Evolutionary conservation across 2,113 vertebrate species (phyloP), one percentile per base, ranked within the genome.

Genomic region (Antigone vipio): DNA sequence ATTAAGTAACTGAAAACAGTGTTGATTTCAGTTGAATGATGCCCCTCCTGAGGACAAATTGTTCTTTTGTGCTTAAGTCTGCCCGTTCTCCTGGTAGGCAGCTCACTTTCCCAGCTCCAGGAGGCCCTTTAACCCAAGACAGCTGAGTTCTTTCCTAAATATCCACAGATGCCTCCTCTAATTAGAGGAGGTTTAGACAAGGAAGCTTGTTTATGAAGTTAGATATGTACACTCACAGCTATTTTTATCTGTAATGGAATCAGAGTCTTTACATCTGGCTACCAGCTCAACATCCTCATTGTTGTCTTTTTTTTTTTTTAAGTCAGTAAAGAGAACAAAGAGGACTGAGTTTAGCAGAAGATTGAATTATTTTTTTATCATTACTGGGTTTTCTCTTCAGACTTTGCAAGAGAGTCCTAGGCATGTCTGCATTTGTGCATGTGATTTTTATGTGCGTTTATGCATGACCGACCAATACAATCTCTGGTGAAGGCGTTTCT

Each of bases 131-230:
- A 95, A 89, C 77, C 77, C 55, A 58, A 88, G 69, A 66, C 86
- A 95, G 92, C 89, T 59, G 67, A 95, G 74, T 85, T 95, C 67
- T 82, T 63, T 53, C 73, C 87, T 88, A 95, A 97, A 87, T 93
- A 85, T 92, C 87, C 94, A 88, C 95, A 97, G 89, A 95, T 88
- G 77, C 74, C 67, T 92, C 58, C 42, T 93, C 69, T 97, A 94
- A 93, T 95, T 93, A 89, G 88, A 49, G 59, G 81, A 59, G 50
- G 24, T 93, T 97, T 94, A 94, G 84, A 80, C 62, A 83, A 96
- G 53, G 71, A 91, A 77, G 62, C n/a, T 96, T 97, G 89, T 97
- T 97, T 94, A 91, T 93, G 45, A 74, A 91, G 67, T 76, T 83
- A 59, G 59, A 85, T 79, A 30, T 22, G 32, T 69, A 75, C 34